Evolutionary conservation across 2,113 vertebrate species (phyloP).

Genomic region (Calyptomena viridis): DNA sequence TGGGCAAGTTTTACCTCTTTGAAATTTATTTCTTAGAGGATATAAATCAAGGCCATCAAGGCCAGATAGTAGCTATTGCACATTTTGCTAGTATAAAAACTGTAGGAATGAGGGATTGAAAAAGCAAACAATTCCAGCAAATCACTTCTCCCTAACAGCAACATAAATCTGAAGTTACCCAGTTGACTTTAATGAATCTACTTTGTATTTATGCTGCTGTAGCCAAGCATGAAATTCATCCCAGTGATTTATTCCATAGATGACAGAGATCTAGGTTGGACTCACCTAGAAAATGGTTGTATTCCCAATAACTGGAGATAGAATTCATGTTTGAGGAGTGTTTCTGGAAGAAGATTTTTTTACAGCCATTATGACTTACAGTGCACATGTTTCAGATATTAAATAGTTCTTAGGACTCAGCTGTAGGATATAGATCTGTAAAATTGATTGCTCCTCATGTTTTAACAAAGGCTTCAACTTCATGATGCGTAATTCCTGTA

Average conservation of each 20-base stretch:
- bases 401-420: neutral
- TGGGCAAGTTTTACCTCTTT: neutral
- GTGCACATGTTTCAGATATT: neutral
- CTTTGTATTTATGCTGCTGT: constrained; percentile 13
- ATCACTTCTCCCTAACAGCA: constrained; percentile 20
- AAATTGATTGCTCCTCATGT: neutral
- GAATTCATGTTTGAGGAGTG: neutral
- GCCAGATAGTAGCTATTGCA: neutral
- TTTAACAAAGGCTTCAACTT: neutral
- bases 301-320: neutral
- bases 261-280: neutral
- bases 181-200: constrained; percentile 11
- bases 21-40: too few species aligned
- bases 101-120: neutral
- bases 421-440: neutral
- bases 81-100: neutral
- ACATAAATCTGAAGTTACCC: constrained; percentile 36
- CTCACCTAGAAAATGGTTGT: neutral
- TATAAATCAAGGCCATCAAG: too few species aligned
- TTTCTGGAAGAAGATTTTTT: neutral
- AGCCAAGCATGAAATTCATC: constrained; percentile 5
- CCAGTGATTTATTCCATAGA: constrained; percentile 17
- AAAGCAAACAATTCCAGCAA: constrained; percentile 20
- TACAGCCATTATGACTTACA: neutral
- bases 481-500: neutral